Evolutionary conservation across 2,113 vertebrate species (phyloP), one percentile per base, ranked within the genome.

Genomic region (Sigmodon hispidus): DNA sequence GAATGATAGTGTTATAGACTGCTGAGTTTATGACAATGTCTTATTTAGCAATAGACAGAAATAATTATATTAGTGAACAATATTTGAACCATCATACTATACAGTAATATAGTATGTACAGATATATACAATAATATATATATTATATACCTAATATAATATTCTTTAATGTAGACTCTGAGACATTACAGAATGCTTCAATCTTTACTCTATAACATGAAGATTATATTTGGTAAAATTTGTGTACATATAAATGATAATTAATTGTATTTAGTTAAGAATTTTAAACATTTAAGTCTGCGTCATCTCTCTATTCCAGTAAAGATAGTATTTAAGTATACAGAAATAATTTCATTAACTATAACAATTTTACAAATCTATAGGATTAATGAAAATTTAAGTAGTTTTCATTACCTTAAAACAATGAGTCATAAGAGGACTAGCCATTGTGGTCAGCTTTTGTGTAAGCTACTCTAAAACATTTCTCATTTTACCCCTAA

Each of bases 381-480:
- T 3, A 83, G 8, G 1, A 50, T 31, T 70, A 65, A 19, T 57
- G 12, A 67, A 52, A 43, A 31, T 50, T 22, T 75, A 16, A 63
- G 12, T 50, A 48, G 2, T 11, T 43, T 5, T 26, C 12, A 55
- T 48, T 87, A 45, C 4, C 19, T 61, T 34, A 81, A 59, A 34
- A 63, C 21, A 75, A 50, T 34, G 6, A 48, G n/a, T 89, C 4
- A 24, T 15, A 65, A 22, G 67, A 50, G 83, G 2, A 29, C 1
- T 2, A 57, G 10, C 26, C 75, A 52, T 8, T 89, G n/a, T 34
- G 21, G 11, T 50, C 4, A 36, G 7, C 22, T 45, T 86, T 21
- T 26, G 0, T 75, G 13, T 1, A 31, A 90, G 22, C 3, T 4
- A 34, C 6, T 61, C n/a, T 61, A 67, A 2, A 3, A 13, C 0